Conservation (phyloP, 2,113 vertebrate species). For the Epinephelus fuscoguttatus region DNA sequence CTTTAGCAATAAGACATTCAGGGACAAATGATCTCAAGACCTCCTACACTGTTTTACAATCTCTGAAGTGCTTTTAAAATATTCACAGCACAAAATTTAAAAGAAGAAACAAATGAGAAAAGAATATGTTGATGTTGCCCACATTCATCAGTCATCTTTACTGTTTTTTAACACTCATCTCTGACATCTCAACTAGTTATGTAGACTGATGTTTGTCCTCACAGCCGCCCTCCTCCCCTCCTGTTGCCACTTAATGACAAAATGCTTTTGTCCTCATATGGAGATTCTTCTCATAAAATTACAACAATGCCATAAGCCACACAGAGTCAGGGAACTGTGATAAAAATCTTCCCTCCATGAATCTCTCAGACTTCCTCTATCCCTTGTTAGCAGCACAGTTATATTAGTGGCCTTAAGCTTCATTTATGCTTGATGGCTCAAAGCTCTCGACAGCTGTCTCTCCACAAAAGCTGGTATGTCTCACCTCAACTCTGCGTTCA, state of each 20-base stretch:
- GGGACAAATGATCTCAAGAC: neutral
- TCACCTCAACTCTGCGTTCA: neutral
- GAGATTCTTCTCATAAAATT: neutral
- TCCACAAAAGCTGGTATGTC: conserved; percentile 10
- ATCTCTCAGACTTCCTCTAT: neutral
- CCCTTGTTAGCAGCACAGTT: conserved; percentile 11
- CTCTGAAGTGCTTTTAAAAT: neutral
- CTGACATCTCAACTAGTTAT: neutral
- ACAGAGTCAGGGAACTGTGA: neutral
- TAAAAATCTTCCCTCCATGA: neutral
- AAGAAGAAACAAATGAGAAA: neutral
- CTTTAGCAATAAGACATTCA: neutral
- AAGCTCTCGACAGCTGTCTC: conserved; percentile 25
- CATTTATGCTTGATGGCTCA: conserved; percentile 24
- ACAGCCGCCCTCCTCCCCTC: neutral
- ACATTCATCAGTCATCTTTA: neutral
- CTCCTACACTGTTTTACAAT: neutral
- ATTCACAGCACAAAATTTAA: neutral
- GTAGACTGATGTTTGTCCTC: neutral
- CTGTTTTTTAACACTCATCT: neutral
- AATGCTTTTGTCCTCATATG: neutral
- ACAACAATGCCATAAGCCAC: neutral
- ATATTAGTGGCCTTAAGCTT: conserved; percentile 14
- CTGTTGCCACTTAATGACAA: neutral
- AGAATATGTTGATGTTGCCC: neutral